Conservation (phyloP, 1,140 invertebrate species). For the Glomeris maerens region DNA sequence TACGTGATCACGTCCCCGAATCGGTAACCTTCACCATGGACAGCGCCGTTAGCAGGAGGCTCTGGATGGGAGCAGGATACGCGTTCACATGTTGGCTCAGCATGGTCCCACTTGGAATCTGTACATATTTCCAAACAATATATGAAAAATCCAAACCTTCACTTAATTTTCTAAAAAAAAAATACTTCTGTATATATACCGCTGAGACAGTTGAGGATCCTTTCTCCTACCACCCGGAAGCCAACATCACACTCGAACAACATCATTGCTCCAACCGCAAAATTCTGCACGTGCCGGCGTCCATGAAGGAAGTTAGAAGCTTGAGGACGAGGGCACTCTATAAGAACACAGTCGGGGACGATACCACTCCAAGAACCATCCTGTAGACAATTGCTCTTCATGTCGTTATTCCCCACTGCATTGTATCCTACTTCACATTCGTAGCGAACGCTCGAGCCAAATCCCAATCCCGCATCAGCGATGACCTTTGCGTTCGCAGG, state of each 20-base stretch:
- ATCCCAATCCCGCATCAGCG: conserved; percentile 7
- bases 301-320: background rate
- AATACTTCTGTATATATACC: too few species aligned
- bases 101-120: conserved; percentile 12
- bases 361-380: conserved; percentile 22
- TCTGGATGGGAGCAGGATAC: conserved; percentile 16
- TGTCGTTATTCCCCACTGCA: conserved; percentile 18
- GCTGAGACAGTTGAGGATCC: conserved; percentile 12
- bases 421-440: conserved; percentile 22
- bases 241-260: conserved; percentile 25
- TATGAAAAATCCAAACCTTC: too few species aligned
- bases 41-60: conserved; percentile 11
- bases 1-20: conserved; percentile 30
- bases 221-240: conserved; percentile 16
- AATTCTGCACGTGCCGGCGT: conserved; percentile 1
- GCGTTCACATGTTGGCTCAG: conserved; percentile 13
- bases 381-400: conserved; percentile 11
- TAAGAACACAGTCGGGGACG: conserved; percentile 20
- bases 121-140: conserved; percentile 15
- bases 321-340: conserved; percentile 17
- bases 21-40: background rate
- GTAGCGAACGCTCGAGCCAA: conserved; percentile 22
- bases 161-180: too few species aligned
- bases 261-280: conserved; percentile 20
- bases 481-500: conserved; percentile 20